phyloP scores from a whole-genome alignment of 1,140 invertebrate species.

The Gonioctena quinquepunctata region DNA sequence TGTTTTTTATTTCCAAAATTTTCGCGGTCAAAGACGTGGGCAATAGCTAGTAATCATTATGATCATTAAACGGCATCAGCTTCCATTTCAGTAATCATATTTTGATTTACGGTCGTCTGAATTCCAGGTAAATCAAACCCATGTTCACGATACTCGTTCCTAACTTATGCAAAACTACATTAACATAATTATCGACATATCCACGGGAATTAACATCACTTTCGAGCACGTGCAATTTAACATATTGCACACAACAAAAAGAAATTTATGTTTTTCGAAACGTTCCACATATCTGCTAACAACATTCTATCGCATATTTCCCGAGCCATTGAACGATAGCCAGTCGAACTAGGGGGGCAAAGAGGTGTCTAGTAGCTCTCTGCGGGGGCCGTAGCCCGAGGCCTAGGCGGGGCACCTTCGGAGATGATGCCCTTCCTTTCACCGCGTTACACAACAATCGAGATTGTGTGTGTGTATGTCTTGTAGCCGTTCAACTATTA shows the following conservation, averaged over 20 bases:
- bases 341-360: not conserved
- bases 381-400: constrained; percentile 38
- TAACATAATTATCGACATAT: constrained; percentile 6
- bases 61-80: not conserved
- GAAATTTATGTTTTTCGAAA: not conserved
- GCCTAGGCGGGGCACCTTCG: constrained; percentile 37
- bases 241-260: not conserved
- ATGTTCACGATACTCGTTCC: not conserved
- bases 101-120: not conserved
- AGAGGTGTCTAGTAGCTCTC: constrained; percentile 26
- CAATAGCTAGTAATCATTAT: not conserved
- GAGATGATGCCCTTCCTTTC: constrained; percentile 48
- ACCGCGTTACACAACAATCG: constrained; percentile 42
- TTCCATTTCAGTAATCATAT: no score
- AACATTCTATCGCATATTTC: constrained; percentile 6
- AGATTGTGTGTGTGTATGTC: constrained; percentile 22
- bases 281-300: constrained; percentile 2
- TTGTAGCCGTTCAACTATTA: constrained; percentile 17
- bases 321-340: not conserved
- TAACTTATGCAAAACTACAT: not conserved
- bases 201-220: constrained; percentile 4
- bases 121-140: not conserved
- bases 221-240: constrained; percentile 6
- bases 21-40: no score
- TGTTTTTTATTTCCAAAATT: no score